Base-by-base conservation (phyloP, 2,888 invertebrate species). In the Caenorhabditis imperialis region DNA sequence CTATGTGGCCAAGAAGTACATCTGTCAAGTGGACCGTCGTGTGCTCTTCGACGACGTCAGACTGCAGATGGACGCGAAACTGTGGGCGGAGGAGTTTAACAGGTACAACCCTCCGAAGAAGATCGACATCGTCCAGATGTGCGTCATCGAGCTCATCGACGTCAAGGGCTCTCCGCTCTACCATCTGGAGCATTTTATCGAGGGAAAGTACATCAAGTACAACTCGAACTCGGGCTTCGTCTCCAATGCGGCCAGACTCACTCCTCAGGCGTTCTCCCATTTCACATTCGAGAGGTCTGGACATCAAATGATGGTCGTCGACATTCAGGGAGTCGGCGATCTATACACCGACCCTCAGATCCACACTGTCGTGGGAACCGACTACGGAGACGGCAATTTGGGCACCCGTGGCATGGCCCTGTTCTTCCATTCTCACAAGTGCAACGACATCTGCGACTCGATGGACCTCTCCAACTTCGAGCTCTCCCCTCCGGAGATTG, bases 251-350 rank as follows among this genome's bases (percentile, higher is more conserved):
- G 79, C 89, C 22, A 84, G 91, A 38, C 88, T 89, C 53, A 91
- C 91, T 2, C 91, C 91, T 37, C 85, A 90, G 89, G 91, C 82
- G 1, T 91, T 91, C 86, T 91, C 91, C 79, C 91, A 91, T 85
- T 91, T 91, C 85, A 91, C 91, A 1, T 91, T 91, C 88, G 91
- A 91, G 85, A 87, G 90, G 44, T 91, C 91, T n/a, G 91, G 91
- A 7, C 91, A 91, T 85, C 89, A 90, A 83, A 79, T 91, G 84
- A 90, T 91, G 69, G 90, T 91, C 4, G 91, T 91, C 33, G 91
- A 91, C 82, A 89, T 91, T 61, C 91, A 91, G 84, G 91, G 91
- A 16, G 91, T 91, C 44, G 91, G 90, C 3, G 91, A 91, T 84
- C 88, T 91, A 37, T 91, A 91, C 88, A 91, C 91, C 1, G 91